Base-by-base conservation (phyloP, 1,140 invertebrate species). In the Adoxophyes honmai region DNA sequence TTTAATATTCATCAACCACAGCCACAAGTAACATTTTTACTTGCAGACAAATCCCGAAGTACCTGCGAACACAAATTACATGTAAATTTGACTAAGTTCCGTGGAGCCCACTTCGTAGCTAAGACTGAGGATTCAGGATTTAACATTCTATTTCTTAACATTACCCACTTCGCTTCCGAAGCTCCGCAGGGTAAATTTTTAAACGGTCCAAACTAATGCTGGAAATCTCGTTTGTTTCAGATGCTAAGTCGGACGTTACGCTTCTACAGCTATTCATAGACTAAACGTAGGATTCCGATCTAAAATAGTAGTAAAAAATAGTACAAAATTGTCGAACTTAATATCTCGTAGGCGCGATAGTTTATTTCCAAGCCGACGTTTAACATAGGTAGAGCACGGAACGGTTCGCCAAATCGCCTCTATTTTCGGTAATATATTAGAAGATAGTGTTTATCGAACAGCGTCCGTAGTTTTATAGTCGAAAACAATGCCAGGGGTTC, bases 221-320 rank as follows among this genome's bases (percentile, higher is more conserved):
- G 15, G 6, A 10, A n/a, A 36, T 52, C 54, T 55, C 66, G 34
- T 68, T 84, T 85, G 81, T 88, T 88, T 68, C 83, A 88, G 85
- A 88, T 88, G 85, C 74, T 84, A 55, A 76, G 78, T 71, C 81
- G 85, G 83, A 88, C 85, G 83, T 86, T 86, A 53, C 63, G 14
- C n/a, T 21, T 21, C 35, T 52, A 61, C 57, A 62, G 52, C 51
- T 62, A 28, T 15, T 42, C 33, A 42, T 83, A 78, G 69, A 70
- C 70, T 62, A 73, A 73, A 73, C 73, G 52, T 81, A 84, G 66
- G 38, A 61, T 60, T 51, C 18, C 18, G n/a, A 48, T 57, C 59
- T 68, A 35, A 63, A 44, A 56, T 67, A 64, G 34, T 63, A 55
- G 59, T 59, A 60, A 52, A 54, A 57, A 68, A 80, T 73, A 84